Conservation (phyloP, 2,888 invertebrate species). For the Stenichneumon culpator region DNA sequence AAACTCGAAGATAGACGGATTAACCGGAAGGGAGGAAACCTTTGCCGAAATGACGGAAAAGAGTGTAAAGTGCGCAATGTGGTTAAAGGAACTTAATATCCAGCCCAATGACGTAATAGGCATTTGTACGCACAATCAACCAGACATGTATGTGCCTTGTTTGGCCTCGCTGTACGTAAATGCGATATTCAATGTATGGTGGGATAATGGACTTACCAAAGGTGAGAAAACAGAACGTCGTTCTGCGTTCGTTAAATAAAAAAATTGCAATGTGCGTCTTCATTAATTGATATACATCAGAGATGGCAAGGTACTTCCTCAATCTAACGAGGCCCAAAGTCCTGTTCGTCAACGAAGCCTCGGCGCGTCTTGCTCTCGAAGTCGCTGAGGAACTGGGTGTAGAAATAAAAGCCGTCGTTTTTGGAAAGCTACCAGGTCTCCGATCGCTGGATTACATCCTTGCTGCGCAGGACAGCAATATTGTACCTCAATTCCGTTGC, state of each 20-base stretch:
- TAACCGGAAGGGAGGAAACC: conserved; percentile 72
- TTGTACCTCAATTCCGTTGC: conserved; percentile 70
- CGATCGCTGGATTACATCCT: conserved; percentile 72
- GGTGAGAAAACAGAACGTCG: conserved; percentile 66
- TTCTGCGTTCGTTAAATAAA: neutral
- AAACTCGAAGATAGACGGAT: conserved; percentile 73
- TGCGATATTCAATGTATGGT: conserved; percentile 78
- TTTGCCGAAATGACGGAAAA: conserved; percentile 74
- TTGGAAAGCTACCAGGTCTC: conserved; percentile 69
- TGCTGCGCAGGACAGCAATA: conserved; percentile 60
- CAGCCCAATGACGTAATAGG: conserved; percentile 73
- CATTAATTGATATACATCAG: conserved; percentile 66
- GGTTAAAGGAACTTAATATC: conserved; percentile 77
- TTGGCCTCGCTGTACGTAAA: conserved; percentile 75
- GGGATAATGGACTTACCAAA: conserved; percentile 70
- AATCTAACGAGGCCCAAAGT: conserved; percentile 75
- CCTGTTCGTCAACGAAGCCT: conserved; percentile 72
- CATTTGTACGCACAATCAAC: conserved; percentile 76
- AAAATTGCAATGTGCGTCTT: neutral
- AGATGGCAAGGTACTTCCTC: conserved; percentile 72
- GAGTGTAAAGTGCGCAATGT: conserved; percentile 77
- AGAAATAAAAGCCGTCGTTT: conserved; percentile 70
- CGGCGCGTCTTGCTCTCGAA: conserved; percentile 54
- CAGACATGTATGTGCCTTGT: conserved; percentile 76
- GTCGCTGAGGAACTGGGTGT: conserved; percentile 69